Conservation (phyloP, 2,888 invertebrate genomes). For the Bursaphelenchus okinawaensis region DNA sequence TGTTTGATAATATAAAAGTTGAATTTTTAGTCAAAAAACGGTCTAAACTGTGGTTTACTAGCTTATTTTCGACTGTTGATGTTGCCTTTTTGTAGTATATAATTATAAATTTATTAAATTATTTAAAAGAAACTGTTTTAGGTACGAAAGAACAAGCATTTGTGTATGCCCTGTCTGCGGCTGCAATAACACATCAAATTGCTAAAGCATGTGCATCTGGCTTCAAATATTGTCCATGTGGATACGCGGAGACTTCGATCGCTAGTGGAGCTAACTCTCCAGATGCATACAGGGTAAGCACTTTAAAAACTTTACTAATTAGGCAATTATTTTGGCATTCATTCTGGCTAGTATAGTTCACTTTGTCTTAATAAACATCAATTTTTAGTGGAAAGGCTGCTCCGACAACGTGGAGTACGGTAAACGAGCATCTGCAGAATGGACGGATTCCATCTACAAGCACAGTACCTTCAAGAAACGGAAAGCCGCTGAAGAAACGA, state of each 20-base stretch:
- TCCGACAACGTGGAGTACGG: conserved; percentile 75
- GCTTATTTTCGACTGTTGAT: too few species aligned
- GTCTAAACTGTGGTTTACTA: too few species aligned
- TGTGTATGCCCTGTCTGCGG: conserved; percentile 76
- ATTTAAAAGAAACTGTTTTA: too few species aligned
- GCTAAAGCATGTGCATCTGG: conserved; percentile 75
- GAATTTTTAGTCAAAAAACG: too few species aligned
- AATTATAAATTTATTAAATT: too few species aligned
- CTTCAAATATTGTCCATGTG: conserved; percentile 74
- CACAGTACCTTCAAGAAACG: conserved; percentile 1
- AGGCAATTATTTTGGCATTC: too few species aligned
- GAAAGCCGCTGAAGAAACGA: conserved; percentile 1
- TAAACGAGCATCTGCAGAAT: conserved; percentile 64
- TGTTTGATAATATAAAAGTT: too few species aligned
- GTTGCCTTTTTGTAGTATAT: too few species aligned
- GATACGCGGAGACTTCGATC: conserved; percentile 58
- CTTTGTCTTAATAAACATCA: too few species aligned
- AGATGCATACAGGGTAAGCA: conserved; percentile 22
- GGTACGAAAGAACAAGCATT: conserved; percentile 80
- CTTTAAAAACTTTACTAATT: not conserved
- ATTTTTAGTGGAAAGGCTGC: conserved; percentile 75
- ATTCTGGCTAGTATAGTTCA: too few species aligned
- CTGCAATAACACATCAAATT: conserved; percentile 72
- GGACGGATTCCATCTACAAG: conserved; percentile 64
- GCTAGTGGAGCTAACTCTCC: not conserved